Evolutionary conservation across 2,113 vertebrate species (phyloP).

Genomic region (Caranx melampygus): DNA sequence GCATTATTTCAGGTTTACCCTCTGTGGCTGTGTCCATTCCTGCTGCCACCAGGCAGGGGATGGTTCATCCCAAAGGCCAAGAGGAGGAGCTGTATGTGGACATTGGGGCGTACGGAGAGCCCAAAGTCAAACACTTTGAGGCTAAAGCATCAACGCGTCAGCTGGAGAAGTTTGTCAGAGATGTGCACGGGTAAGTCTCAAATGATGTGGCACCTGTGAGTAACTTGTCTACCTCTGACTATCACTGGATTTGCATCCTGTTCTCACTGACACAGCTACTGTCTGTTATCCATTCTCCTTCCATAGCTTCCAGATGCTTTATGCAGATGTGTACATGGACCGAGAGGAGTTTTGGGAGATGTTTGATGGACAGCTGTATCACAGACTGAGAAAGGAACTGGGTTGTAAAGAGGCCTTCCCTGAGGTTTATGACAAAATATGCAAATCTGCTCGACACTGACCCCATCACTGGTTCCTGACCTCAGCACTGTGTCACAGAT

Average conservation of each 20-base stretch:
- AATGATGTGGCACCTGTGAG: neutral
- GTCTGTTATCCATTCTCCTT: neutral
- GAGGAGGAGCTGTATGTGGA: conserved; percentile 94
- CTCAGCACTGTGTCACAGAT: neutral
- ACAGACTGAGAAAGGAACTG: conserved; percentile 90
- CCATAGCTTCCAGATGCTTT: conserved; percentile 97
- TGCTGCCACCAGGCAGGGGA: conserved; percentile 90
- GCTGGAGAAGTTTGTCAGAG: conserved; percentile 96
- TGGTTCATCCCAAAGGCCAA: conserved; percentile 95
- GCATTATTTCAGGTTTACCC: conserved; percentile 91
- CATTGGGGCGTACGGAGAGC: conserved; percentile 95
- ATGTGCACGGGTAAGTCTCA: conserved; percentile 91
- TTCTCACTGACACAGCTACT: neutral
- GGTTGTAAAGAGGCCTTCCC: conserved; percentile 94
- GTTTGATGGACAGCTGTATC: conserved; percentile 95
- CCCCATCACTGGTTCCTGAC: conserved; percentile 71
- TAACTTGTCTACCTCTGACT: neutral
- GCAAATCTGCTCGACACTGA: conserved; percentile 97
- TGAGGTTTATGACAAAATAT: conserved; percentile 98
- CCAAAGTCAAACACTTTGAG: conserved; percentile 93
- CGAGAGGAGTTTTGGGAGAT: conserved; percentile 98
- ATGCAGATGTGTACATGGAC: conserved; percentile 97
- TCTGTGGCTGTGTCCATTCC: conserved; percentile 96
- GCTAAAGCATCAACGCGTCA: conserved; percentile 91
- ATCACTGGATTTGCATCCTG: no score